Percentiles rank a stretch among this genome's conserved stretches.
phyloP scores from a whole-genome alignment of 1,140 invertebrate genomes.

The Zaprionus inermis region DNA sequence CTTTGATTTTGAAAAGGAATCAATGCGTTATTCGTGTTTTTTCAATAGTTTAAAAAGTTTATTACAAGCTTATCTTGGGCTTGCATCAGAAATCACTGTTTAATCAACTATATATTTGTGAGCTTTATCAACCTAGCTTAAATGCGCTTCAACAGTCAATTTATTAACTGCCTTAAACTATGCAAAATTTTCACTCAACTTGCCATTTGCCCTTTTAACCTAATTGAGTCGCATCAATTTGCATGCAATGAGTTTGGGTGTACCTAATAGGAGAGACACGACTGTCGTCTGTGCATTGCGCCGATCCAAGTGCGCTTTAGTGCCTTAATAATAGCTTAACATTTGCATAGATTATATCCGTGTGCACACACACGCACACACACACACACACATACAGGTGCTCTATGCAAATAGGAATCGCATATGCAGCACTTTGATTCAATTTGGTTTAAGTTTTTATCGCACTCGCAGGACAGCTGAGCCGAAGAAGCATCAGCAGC shows the following conservation, averaged over 20 bases:
- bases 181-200: not conserved
- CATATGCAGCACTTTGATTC: slow-evolving; percentile 62
- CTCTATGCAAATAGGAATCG: slow-evolving; percentile 36
- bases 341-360: slow-evolving; percentile 54
- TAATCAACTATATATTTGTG: not conserved
- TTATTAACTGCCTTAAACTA: not conserved
- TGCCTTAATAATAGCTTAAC: slow-evolving; percentile 71
- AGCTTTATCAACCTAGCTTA: not conserved
- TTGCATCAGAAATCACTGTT: not conserved
- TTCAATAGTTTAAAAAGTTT: too few species aligned
- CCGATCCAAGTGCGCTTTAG: slow-evolving; percentile 57
- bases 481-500: slow-evolving; percentile 2
- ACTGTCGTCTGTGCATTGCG: slow-evolving; percentile 33
- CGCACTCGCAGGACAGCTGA: slow-evolving; percentile 33
- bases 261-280: slow-evolving; percentile 19
- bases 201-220: not conserved
- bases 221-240: slow-evolving; percentile 5
- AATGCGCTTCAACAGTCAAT: not conserved
- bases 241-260: not conserved
- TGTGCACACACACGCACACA: slow-evolving; percentile 7
- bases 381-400: slow-evolving; percentile 17
- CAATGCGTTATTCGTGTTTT: too few species aligned
- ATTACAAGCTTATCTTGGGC: not conserved
- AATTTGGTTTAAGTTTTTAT: slow-evolving; percentile 64
- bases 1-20: too few species aligned